Percentiles rank a stretch among this genome's conserved stretches.
phyloP scores from a whole-genome alignment of 2,888 invertebrate genomes.

The Caenorhabditis plicata region DNA sequence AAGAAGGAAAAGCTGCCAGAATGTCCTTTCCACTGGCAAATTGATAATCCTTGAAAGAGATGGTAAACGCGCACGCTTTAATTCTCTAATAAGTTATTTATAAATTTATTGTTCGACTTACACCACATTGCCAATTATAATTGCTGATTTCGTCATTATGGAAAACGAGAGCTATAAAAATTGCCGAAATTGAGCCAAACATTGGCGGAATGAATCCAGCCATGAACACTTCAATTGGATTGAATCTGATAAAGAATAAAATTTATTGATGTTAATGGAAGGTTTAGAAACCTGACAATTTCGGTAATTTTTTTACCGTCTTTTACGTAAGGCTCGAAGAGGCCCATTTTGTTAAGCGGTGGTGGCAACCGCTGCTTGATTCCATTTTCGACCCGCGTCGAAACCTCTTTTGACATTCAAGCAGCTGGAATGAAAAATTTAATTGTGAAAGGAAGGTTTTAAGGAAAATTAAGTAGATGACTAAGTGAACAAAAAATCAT shows the following conservation, averaged over 20 bases:
- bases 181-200: constrained; percentile 60
- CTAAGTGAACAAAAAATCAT: too few species aligned
- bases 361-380: constrained; percentile 26
- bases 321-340: constrained; percentile 47
- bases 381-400: constrained; percentile 26
- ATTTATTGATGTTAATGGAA: background rate
- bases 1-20: constrained; percentile 63
- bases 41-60: constrained; percentile 65
- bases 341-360: constrained; percentile 38
- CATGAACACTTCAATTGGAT: constrained; percentile 55
- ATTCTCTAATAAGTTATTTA: background rate
- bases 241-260: constrained; percentile 39
- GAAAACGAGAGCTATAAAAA: constrained; percentile 58
- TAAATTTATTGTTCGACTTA: constrained; percentile 19
- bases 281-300: constrained; percentile 33
- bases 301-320: constrained; percentile 51
- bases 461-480: too few species aligned
- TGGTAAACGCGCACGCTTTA: constrained; percentile 61
- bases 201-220: constrained; percentile 63
- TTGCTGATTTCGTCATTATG: constrained; percentile 64
- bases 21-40: constrained; percentile 62
- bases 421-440: too few species aligned
- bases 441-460: too few species aligned
- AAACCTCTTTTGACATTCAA: too few species aligned
- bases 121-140: constrained; percentile 65